Evolutionary conservation across 2,797 vertebrate species (phyloP).

Genomic region (Molossus alvarezi): DNA sequence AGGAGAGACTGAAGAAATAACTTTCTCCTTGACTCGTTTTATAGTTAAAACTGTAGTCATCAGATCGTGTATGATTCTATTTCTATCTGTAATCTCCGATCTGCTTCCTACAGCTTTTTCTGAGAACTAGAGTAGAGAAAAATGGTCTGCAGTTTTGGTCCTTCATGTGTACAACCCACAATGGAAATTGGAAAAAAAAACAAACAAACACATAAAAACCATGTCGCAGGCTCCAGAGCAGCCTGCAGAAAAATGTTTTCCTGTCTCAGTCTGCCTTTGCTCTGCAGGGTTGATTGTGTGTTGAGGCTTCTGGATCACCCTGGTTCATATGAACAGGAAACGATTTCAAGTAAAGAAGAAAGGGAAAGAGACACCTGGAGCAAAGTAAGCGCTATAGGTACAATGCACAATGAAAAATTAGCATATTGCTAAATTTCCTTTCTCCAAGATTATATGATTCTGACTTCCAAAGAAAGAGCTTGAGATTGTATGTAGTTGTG

Average conservation of each 20-base stretch:
- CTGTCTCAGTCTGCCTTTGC: conserved; percentile 72
- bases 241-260: conserved; percentile 64
- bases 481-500: conserved; percentile 24
- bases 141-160: background rate
- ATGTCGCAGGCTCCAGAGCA: background rate
- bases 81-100: background rate
- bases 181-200: background rate
- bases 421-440: conserved; percentile 61
- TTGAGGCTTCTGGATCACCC: conserved; percentile 53
- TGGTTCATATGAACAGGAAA: conserved; percentile 81
- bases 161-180: background rate
- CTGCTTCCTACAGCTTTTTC: conserved; percentile 48
- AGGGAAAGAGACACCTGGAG: conserved; percentile 31
- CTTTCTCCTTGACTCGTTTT: conserved; percentile 7
- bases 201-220: background rate
- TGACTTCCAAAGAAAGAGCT: conserved; percentile 24
- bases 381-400: conserved; percentile 22
- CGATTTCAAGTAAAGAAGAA: conserved; percentile 54
- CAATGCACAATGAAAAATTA: conserved; percentile 60
- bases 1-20: conserved; percentile 59
- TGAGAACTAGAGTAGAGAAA: background rate
- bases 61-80: background rate
- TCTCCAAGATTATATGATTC: background rate
- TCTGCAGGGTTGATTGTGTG: conserved; percentile 74
- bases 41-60: conserved; percentile 35